Evolutionary conservation across 1,140 invertebrate genomes (phyloP).

Genomic region (Eulimnadia texana): DNA sequence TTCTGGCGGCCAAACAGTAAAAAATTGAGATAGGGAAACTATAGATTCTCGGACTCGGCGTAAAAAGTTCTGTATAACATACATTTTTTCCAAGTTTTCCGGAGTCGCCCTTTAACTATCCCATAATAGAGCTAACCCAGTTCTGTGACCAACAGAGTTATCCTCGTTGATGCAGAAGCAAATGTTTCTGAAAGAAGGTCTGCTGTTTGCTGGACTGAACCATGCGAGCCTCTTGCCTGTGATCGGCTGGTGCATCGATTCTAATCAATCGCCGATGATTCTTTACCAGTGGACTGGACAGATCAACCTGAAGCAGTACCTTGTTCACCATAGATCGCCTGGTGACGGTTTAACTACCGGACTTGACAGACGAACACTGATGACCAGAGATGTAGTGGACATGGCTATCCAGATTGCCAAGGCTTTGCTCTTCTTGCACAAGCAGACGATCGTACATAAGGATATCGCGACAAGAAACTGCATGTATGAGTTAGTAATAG

Average conservation of each 20-base stretch:
- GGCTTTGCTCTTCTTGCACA: slow-evolving; percentile 77
- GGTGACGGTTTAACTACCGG: slow-evolving; percentile 23
- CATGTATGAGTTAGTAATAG: slow-evolving; percentile 63
- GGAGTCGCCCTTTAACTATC: too few species aligned
- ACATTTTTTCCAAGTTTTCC: too few species aligned
- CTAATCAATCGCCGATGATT: slow-evolving; percentile 53
- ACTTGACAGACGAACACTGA: slow-evolving; percentile 35
- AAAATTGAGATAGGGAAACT: too few species aligned
- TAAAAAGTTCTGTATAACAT: too few species aligned
- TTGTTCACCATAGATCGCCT: slow-evolving; percentile 44
- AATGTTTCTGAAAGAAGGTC: slow-evolving; percentile 63
- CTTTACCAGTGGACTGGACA: slow-evolving; percentile 64
- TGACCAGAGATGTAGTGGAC: slow-evolving; percentile 84
- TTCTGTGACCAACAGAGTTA: too few species aligned
- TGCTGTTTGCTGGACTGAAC: slow-evolving; percentile 60
- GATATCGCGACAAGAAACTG: slow-evolving; percentile 86
- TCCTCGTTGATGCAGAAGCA: slow-evolving; percentile 67
- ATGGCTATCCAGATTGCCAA: slow-evolving; percentile 79
- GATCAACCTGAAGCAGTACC: slow-evolving; percentile 69
- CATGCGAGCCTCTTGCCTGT: slow-evolving; percentile 70
- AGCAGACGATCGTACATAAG: slow-evolving; percentile 77
- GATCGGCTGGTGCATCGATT: slow-evolving; percentile 61
- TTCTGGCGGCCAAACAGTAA: too few species aligned
- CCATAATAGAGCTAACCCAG: too few species aligned
- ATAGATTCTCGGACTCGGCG: too few species aligned